Percentiles rank a stretch among this genome's conserved stretches.
These are phyloP conservation scores for Cryptus viduatorius DNA, from an alignment of 2,888 invertebrate species.

Conservation along the genomic window DNA sequence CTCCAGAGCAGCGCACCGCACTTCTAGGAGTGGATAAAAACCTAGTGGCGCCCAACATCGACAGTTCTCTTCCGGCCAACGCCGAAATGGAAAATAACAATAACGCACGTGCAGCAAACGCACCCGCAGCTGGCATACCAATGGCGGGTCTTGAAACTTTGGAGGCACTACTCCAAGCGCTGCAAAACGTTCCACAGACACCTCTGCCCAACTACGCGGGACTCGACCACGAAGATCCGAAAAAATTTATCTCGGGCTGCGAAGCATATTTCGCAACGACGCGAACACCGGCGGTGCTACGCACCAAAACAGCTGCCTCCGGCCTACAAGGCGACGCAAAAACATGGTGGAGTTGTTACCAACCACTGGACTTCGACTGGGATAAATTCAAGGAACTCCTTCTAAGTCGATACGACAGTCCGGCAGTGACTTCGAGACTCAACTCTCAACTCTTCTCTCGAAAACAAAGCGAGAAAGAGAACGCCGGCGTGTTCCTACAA, in stretches of 20 bases:
- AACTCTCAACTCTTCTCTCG: constrained; percentile 3
- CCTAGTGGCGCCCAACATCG: background rate
- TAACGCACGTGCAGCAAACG: too few relatives aligned
- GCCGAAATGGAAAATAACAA: too few relatives aligned
- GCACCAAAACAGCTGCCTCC: background rate
- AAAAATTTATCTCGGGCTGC: background rate
- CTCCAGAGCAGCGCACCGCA: background rate
- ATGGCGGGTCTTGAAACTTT: background rate
- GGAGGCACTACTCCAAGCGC: background rate
- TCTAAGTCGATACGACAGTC: background rate
- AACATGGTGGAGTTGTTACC: constrained; percentile 19
- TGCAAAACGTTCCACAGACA: background rate
- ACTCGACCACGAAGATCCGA: constrained; percentile 11
- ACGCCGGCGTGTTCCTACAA: constrained; percentile 4
- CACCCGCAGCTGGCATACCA: too few relatives aligned
- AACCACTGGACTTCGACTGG: background rate
- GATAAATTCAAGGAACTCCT: constrained; percentile 3
- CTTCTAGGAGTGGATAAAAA: background rate
- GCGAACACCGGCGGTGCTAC: background rate
- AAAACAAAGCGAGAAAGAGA: background rate
- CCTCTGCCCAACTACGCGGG: constrained; percentile 3
- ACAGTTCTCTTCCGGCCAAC: too few relatives aligned
- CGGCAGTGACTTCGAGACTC: background rate
- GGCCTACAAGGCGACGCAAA: background rate
- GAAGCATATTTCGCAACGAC: constrained; percentile 6